Evolutionary conservation across 2,113 vertebrate species (phyloP).

Genomic region (Brachypodius melanocephalos): DNA sequence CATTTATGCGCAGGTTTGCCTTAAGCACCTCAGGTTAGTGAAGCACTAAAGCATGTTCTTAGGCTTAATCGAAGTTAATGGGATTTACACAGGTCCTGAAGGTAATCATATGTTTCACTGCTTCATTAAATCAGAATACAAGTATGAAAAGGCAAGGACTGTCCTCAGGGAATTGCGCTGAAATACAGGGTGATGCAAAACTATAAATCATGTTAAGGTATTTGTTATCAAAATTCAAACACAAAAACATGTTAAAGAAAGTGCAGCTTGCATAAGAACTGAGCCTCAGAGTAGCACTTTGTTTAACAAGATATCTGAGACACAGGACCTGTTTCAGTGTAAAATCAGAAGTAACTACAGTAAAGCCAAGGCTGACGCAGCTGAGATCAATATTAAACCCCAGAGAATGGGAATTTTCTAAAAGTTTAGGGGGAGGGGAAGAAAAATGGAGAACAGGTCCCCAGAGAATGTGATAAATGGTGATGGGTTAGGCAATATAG

Average conservation of each 20-base stretch:
- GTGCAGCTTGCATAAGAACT: background rate
- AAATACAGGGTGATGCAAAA: background rate
- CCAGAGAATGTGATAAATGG: slow-evolving; percentile 1
- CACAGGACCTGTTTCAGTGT: background rate
- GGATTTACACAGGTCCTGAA: slow-evolving; percentile 39
- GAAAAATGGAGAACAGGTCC: slow-evolving; percentile 37
- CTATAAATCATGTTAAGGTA: background rate
- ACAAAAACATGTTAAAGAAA: background rate
- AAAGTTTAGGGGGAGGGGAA: slow-evolving; percentile 17
- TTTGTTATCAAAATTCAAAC: background rate
- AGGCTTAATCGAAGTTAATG: slow-evolving; percentile 27
- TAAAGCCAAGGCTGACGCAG: background rate
- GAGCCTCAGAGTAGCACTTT: background rate
- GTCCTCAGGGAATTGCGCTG: slow-evolving; percentile 1
- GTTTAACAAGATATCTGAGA: slow-evolving; percentile 23
- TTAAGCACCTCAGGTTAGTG: background rate
- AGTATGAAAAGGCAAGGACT: background rate
- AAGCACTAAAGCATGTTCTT: background rate
- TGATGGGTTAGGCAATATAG: slow-evolving; percentile 41
- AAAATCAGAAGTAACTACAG: slow-evolving; percentile 33
- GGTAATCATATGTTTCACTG: slow-evolving; percentile 26
- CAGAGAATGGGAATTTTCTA: slow-evolving; percentile 21
- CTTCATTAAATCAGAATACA: slow-evolving; percentile 34
- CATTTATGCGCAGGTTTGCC: background rate
- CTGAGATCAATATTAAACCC: slow-evolving; percentile 37